A percentile compares a stretch with the other conserved stretches of the same genome.
phyloP scores from a whole-genome alignment of 1,140 invertebrate species.

The Drosophila azteca region DNA sequence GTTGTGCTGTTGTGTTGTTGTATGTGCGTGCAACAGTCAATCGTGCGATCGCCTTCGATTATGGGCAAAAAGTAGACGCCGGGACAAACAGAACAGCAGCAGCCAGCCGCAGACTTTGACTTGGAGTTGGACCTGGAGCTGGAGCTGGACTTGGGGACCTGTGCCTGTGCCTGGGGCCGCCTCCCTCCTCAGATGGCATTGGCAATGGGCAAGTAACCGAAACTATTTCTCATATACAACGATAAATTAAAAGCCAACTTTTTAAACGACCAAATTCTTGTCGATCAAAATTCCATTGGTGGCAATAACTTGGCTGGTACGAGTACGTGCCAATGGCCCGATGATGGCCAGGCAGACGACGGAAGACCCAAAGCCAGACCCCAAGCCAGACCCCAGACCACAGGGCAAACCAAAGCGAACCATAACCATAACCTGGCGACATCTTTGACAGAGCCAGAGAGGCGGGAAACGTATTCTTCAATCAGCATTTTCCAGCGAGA shows the following conservation, averaged over 20 bases:
- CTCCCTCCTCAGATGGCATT: slow-evolving; percentile 32
- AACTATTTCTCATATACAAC: slow-evolving; percentile 83
- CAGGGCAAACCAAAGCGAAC: neutral
- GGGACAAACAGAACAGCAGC: slow-evolving; percentile 13
- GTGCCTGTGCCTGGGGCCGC: slow-evolving; percentile 6
- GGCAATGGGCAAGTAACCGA: slow-evolving; percentile 62
- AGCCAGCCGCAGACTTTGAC: slow-evolving; percentile 37
- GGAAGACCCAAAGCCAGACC: slow-evolving; percentile 4
- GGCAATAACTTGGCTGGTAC: slow-evolving; percentile 77
- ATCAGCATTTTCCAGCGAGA: slow-evolving; percentile 23
- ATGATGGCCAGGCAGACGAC: slow-evolving; percentile 31
- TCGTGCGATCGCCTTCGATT: slow-evolving; percentile 74
- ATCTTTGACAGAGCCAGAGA: slow-evolving; percentile 17
- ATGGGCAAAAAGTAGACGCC: slow-evolving; percentile 69
- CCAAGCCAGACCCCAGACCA: no score
- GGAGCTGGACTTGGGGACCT: slow-evolving; percentile 26
- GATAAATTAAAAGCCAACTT: slow-evolving; percentile 83
- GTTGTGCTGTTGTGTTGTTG: slow-evolving; percentile 17
- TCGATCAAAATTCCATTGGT: slow-evolving; percentile 83
- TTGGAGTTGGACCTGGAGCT: slow-evolving; percentile 38
- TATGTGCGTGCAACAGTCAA: slow-evolving; percentile 69
- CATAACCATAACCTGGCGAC: slow-evolving; percentile 53
- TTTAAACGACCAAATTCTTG: slow-evolving; percentile 83
- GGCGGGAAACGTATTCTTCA: neutral
- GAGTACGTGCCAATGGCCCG: slow-evolving; percentile 76